Evolutionary conservation across 2,888 invertebrate genomes (phyloP).

Genomic region (Ophraella communa): DNA sequence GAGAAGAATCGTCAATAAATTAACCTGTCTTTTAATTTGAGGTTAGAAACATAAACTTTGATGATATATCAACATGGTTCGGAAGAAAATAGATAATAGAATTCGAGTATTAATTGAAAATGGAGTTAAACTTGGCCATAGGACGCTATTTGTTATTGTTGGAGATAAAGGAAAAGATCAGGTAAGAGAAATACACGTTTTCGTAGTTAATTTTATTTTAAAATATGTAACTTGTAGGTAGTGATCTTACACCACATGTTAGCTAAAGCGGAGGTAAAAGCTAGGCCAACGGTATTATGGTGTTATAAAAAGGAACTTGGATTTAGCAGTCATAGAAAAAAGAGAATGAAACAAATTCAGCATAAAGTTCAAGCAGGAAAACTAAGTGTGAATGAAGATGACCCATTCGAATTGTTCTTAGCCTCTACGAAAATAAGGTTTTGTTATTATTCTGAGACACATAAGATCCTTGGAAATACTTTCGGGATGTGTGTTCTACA

Average conservation of each 20-base stretch:
- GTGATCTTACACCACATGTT: conserved; percentile 98
- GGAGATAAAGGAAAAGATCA: conserved; percentile 97
- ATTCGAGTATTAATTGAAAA: conserved; percentile 96
- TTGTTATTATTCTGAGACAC: conserved; percentile 96
- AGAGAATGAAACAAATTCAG: conserved; percentile 83
- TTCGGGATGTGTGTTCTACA: conserved; percentile 87
- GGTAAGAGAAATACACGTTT: conserved; percentile 62
- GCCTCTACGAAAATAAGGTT: conserved; percentile 96
- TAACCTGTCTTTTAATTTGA: conserved; percentile 9
- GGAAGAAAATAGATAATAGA: conserved; percentile 96
- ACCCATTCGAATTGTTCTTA: conserved; percentile 95
- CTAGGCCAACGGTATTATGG: conserved; percentile 95
- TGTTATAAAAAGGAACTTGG: conserved; percentile 89
- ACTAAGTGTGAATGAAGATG: conserved; percentile 89
- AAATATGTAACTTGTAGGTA: conserved; percentile 66
- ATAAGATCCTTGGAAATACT: conserved; percentile 96
- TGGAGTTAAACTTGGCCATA: conserved; percentile 88
- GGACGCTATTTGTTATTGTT: conserved; percentile 93
- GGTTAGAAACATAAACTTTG: conserved; percentile 10
- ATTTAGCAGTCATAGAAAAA: conserved; percentile 82
- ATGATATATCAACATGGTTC: conserved; percentile 67
- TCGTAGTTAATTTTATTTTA: not conserved
- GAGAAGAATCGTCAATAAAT: not conserved
- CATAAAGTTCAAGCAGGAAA: conserved; percentile 89
- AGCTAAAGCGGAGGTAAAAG: conserved; percentile 90